phyloP scores from a whole-genome alignment of 2,888 invertebrate species.

The Strigamia maritima region DNA sequence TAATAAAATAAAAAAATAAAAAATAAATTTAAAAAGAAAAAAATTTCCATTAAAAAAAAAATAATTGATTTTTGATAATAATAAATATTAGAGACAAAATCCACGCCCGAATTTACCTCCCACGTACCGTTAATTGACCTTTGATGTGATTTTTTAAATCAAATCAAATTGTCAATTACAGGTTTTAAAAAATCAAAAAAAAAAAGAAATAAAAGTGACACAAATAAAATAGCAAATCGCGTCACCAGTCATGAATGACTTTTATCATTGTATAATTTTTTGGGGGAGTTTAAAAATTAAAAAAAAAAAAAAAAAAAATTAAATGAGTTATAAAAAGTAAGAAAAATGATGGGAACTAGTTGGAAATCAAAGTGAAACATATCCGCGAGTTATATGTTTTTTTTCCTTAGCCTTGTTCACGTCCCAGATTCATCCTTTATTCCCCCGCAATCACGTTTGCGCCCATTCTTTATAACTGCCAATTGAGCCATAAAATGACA shows the following conservation, averaged over 20 bases:
- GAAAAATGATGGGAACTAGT: neutral
- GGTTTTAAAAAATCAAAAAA: neutral
- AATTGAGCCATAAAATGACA: slow-evolving; percentile 13
- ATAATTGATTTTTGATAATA: neutral
- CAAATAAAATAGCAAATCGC: slow-evolving; percentile 1
- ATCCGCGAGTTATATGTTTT: neutral
- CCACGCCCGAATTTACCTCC: neutral
- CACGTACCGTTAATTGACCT: neutral
- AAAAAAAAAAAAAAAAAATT: neutral
- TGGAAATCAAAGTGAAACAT: neutral
- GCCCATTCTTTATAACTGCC: slow-evolving; percentile 25
- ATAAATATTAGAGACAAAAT: neutral
- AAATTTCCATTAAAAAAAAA: neutral
- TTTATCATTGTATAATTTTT: neutral
- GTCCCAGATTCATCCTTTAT: neutral
- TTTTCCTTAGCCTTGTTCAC: neutral
- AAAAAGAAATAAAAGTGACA: slow-evolving; percentile 10
- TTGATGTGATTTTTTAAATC: neutral
- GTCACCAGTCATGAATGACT: slow-evolving; percentile 8
- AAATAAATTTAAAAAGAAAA: too few relatives aligned
- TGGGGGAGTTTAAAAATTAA: neutral
- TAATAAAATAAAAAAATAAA: too few relatives aligned
- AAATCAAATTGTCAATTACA: neutral
- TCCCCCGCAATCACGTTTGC: slow-evolving; percentile 34
- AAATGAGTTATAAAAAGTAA: too few relatives aligned